phyloP scores from a whole-genome alignment of 2,888 invertebrate species.

The Calliopum simillimum region DNA sequence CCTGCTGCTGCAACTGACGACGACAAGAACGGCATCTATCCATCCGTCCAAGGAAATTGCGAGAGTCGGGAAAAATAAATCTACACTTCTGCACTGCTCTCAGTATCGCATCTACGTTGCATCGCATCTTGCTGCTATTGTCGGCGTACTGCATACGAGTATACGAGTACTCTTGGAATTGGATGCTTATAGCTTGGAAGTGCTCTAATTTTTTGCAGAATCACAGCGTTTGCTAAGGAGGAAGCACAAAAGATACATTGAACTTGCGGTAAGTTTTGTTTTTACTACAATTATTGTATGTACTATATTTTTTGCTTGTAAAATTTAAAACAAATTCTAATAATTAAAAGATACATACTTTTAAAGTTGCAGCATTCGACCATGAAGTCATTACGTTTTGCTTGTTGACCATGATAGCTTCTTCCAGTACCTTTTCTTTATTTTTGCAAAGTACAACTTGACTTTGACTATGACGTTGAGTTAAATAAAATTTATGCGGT shows the following conservation, averaged over 20 bases:
- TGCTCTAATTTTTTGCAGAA: slow-evolving; percentile 15
- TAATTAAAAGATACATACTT: no score
- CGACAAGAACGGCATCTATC: no score
- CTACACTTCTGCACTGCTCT: no score
- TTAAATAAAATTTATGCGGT: not conserved
- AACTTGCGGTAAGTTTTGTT: slow-evolving; percentile 25
- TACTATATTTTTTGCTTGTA: no score
- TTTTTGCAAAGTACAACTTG: not conserved
- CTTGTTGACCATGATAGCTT: no score
- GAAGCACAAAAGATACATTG: slow-evolving; percentile 9
- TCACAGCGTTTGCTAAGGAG: not conserved
- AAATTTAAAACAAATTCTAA: no score
- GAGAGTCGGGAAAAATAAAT: no score
- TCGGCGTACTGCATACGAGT: not conserved
- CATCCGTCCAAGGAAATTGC: no score
- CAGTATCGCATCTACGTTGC: not conserved
- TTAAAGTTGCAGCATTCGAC: no score
- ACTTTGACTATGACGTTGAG: not conserved
- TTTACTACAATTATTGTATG: not conserved
- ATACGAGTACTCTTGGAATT: not conserved
- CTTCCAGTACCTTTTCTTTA: no score
- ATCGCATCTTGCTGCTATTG: slow-evolving; percentile 7
- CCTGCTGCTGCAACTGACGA: no score
- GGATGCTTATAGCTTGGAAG: slow-evolving; percentile 6
- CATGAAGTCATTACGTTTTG: no score